A percentile compares a stretch with the other conserved stretches of the same genome.
These are phyloP conservation scores for Agrotis puta DNA, from an alignment of 2,888 invertebrate species.

Conservation along the genomic window DNA sequence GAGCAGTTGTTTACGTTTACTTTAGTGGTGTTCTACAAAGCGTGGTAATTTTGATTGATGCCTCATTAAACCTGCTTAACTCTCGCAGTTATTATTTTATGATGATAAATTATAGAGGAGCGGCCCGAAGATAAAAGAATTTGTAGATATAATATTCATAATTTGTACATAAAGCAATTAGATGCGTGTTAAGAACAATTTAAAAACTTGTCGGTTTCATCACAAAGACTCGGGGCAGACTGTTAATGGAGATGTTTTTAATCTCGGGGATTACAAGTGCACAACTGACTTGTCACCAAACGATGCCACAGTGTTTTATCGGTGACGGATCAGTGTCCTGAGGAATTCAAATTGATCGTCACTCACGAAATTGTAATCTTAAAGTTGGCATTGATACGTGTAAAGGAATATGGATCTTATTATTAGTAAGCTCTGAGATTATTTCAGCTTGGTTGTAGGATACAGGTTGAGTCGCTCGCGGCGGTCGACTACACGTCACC, in stretches of 20 bases:
- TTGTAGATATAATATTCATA: constrained; percentile 80
- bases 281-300: constrained; percentile 88
- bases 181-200: constrained; percentile 66
- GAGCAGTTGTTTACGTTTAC: constrained; percentile 71
- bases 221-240: constrained; percentile 56
- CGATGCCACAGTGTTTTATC: constrained; percentile 85
- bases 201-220: constrained; percentile 68
- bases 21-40: constrained; percentile 70
- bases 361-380: constrained; percentile 75
- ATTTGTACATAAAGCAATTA: constrained; percentile 75
- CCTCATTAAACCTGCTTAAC: constrained; percentile 83
- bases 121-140: constrained; percentile 77
- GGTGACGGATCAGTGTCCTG: constrained; percentile 89
- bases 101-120: constrained; percentile 80
- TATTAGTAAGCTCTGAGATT: constrained; percentile 1
- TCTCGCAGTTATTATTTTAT: constrained; percentile 81
- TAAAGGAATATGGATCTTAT: constrained; percentile 70
- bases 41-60: constrained; percentile 77
- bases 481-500: constrained; percentile 77
- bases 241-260: constrained; percentile 79
- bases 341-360: constrained; percentile 86
- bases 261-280: constrained; percentile 84
- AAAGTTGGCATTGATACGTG: constrained; percentile 13
- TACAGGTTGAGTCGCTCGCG: constrained; percentile 62
- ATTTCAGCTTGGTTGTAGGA: constrained; percentile 47